These are phyloP conservation scores for Pipra filicauda DNA, from an alignment of 2,113 vertebrate genomes.

Conservation along the genomic window DNA sequence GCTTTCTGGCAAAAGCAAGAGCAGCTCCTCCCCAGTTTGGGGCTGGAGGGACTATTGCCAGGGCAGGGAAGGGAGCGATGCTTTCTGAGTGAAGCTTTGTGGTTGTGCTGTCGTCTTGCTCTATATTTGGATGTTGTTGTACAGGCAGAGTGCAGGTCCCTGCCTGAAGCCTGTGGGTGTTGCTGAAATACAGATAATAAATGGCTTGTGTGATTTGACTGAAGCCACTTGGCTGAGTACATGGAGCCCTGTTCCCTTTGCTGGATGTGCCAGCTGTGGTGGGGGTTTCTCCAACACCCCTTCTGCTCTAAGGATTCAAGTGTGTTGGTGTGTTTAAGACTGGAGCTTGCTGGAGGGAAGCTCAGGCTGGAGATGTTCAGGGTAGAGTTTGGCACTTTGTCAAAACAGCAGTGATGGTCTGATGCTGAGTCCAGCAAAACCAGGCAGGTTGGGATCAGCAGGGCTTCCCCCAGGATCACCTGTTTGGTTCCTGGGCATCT, in stretches of 20 bases:
- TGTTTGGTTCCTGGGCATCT: background rate
- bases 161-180: background rate
- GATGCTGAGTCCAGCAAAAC: background rate
- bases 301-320: background rate
- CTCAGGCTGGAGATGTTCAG: background rate
- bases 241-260: background rate
- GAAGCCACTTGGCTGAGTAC: background rate
- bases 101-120: background rate
- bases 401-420: background rate
- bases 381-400: background rate
- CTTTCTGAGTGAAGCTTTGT: background rate
- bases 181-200: slow-evolving; percentile 33
- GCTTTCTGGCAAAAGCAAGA: background rate
- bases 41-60: background rate
- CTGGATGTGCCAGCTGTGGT: background rate
- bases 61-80: background rate
- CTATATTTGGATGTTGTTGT: background rate
- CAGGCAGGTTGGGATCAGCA: background rate
- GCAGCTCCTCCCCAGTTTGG: background rate
- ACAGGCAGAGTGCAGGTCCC: background rate
- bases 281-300: background rate
- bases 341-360: background rate
- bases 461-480: background rate
- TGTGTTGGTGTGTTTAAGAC: background rate
- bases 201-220: background rate